Conservation (phyloP, 2,797 vertebrate species). For the Fringilla coelebs region DNA sequence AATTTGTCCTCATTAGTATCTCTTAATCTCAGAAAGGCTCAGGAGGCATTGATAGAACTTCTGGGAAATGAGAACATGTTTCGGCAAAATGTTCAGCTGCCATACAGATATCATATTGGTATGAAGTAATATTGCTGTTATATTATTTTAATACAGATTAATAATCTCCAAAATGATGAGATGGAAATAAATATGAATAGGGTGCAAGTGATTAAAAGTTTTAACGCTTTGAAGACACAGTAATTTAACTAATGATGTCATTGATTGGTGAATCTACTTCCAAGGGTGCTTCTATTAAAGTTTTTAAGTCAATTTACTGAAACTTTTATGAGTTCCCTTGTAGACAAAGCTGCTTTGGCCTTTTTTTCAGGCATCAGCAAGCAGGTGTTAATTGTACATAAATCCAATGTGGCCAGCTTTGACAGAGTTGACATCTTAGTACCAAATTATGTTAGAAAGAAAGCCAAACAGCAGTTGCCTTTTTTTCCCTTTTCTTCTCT, state of each 20-base stretch:
- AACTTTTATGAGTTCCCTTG: not conserved
- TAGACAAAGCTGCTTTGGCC: not conserved
- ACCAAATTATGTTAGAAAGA: not conserved
- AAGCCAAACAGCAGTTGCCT: not conserved
- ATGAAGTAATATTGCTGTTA: not conserved
- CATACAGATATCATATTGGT: constrained; percentile 78
- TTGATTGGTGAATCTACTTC: not conserved
- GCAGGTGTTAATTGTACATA: not conserved
- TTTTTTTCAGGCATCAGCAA: not conserved
- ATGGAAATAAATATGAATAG: not conserved
- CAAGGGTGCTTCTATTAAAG: not conserved
- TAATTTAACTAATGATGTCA: not conserved
- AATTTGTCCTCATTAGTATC: not conserved
- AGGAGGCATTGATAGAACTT: constrained; percentile 52
- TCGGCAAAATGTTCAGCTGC: constrained; percentile 63
- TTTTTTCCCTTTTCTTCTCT: not conserved
- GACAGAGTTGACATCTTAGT: not conserved
- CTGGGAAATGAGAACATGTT: constrained; percentile 65
- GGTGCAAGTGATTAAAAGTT: not conserved
- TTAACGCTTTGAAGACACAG: not conserved
- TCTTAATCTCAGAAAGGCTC: constrained; percentile 15
- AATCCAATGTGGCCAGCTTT: not conserved
- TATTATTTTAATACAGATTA: not conserved
- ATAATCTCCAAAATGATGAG: not conserved
- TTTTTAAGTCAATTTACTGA: not conserved